Evolutionary conservation across 2,797 vertebrate genomes (phyloP), one percentile per base, ranked within the genome.

Genomic region (Rhabdomys pumilio): DNA sequence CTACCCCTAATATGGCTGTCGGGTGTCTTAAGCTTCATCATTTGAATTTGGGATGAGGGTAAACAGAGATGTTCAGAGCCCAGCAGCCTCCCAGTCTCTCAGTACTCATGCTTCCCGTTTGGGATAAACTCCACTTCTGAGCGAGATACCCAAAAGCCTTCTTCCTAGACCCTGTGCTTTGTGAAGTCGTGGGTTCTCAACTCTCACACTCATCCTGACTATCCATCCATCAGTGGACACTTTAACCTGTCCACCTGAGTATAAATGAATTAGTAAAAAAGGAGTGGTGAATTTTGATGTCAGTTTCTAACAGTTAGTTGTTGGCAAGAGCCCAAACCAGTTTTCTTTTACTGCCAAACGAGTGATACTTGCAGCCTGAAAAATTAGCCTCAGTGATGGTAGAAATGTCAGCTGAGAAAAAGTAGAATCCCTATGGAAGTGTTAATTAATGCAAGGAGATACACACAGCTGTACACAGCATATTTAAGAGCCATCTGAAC

Each of bases 401-500:
- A 83, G 92, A 88, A 94, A 87, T 59, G 44, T 94, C 79, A 53
- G 65, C 75, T n/a, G 38, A 80, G 57, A 72, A 92, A 94, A 89
- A n/a, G 73, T n/a, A 69, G 19, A 6, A 3, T 92, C 91, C 83
- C 81, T 31, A 0, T 89, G 89, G 89, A 95, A 96, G 94, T 92
- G 61, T 11, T 53, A 47, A 89, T 96, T 53, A 91, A 17, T 31
- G 26, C 0, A 96, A 69, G 34, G 86, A 96, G 61, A n/a, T 55
- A 17, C 57, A 50, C 41, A 9, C 4, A 14, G 9, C 73, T 41
- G 7, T 69, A 65, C 20, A 12, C 2, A 10, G 3, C 69, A 7
- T 93, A 80, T 93, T 81, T 95, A n/a, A 50, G 93, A 88, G 41
- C 61, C 84, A 84, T 96, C 93, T 88, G 80, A 69, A 11, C 15